A percentile compares a stretch with the other conserved stretches of the same genome.
These are phyloP conservation scores for Oryzias celebensis DNA, from an alignment of 2,113 vertebrate genomes.

Conservation along the genomic window DNA sequence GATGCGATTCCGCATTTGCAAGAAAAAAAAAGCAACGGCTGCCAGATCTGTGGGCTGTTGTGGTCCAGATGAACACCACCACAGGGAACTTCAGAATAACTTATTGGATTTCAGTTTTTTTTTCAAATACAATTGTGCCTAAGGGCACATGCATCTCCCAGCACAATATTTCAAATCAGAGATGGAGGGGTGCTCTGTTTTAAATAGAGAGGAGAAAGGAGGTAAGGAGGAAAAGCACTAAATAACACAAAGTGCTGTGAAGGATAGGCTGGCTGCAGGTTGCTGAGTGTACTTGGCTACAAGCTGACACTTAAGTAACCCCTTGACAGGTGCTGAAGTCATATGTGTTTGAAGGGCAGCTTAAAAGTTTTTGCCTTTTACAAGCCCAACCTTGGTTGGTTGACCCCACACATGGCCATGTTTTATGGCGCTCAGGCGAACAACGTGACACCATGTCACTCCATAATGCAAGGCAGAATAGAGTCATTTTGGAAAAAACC, in stretches of 20 bases:
- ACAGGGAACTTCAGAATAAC: slow-evolving; percentile 71
- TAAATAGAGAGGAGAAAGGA: slow-evolving; percentile 29
- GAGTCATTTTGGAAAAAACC: slow-evolving; percentile 7
- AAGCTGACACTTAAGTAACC: slow-evolving; percentile 59
- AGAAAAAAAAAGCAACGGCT: slow-evolving; percentile 31
- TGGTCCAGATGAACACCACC: slow-evolving; percentile 74
- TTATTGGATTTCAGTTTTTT: slow-evolving; percentile 66
- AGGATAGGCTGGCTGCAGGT: slow-evolving; percentile 28
- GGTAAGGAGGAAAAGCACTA: slow-evolving; percentile 22
- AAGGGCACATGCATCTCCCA: slow-evolving; percentile 55
- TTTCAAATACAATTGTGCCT: slow-evolving; percentile 57
- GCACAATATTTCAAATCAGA: slow-evolving; percentile 67
- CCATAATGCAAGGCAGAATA: slow-evolving; percentile 25
- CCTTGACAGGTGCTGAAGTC: slow-evolving; percentile 70
- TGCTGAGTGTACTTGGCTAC: slow-evolving; percentile 49
- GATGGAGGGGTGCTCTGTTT: slow-evolving; percentile 40
- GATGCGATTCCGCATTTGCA: slow-evolving; percentile 61
- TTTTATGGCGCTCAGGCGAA: slow-evolving; percentile 61
- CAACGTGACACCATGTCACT: slow-evolving; percentile 40
- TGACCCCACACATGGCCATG: slow-evolving; percentile 60
- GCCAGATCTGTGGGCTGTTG: slow-evolving; percentile 74
- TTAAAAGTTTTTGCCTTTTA: slow-evolving; percentile 62
- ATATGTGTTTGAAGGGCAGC: slow-evolving; percentile 57
- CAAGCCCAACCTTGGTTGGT: slow-evolving; percentile 53
- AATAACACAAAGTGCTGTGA: slow-evolving; percentile 30